Evolutionary conservation across 2,888 invertebrate species (phyloP), one percentile per base, ranked within the genome.

Genomic region (Zootermopsis nevadensis): DNA sequence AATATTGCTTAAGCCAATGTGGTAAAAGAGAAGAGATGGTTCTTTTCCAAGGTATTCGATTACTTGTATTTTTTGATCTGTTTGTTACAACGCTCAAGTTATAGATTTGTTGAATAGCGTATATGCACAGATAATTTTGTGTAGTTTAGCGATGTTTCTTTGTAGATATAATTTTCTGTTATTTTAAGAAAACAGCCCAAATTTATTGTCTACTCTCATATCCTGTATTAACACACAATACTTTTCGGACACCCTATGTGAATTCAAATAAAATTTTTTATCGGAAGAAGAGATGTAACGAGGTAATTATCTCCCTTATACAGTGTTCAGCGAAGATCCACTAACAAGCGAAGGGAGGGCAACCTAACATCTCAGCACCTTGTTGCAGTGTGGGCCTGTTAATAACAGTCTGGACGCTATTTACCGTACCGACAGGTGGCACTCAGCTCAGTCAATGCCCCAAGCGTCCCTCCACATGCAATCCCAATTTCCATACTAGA

Each of bases 361-460:
- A 79, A 66, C 35, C 66, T 79, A 33, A 79, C 79, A 79, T 60
- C 60, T 79, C 79, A 79, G 79, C 79, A 79, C 79, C 79, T 79
- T 60, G 79, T 79, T 79, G 35, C n/a, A 66, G 79, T 66, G 79
- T 55, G 48, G 30, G 42, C 19, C 77, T 42, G 55, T 79, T 79
- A 79, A 79, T 79, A 79, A 66, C 38, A 66, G 79, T 66, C 79
- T 66, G 35, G 66, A 35, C 27, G 69, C 30, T 69, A 31, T 4
- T 10, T 69, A 31, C 27, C 24, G 31, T 8, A 27, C 69, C 24
- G 74, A 74, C 74, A 74, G 74, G 74, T 74, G 74, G 74, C 69
- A 0, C 33, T 33, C 69, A 15, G 22, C 69, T 22, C 31, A 27
- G n/a, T 60, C 69, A 2, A 12, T 4, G 33, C 69, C 69, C 33